These are phyloP conservation scores for Sussaba pulchella DNA, from an alignment of 2,888 invertebrate species.

Conservation along the genomic window DNA sequence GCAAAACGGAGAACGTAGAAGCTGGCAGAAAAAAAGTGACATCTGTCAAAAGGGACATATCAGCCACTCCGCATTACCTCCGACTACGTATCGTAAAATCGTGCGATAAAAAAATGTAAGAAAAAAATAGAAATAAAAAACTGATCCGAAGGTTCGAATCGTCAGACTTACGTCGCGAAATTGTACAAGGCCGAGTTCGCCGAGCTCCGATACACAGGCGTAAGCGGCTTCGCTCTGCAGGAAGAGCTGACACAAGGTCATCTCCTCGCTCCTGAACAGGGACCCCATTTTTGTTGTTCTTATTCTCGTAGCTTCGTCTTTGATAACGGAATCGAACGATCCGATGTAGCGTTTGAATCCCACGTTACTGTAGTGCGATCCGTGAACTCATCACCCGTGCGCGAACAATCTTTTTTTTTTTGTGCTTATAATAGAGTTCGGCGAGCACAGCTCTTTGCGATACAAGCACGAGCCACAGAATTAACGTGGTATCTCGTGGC, in stretches of 20 bases:
- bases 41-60: background rate
- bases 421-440: background rate
- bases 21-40: background rate
- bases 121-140: conserved; percentile 14
- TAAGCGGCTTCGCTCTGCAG: conserved; percentile 99
- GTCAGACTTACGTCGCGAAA: conserved; percentile 94
- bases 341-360: background rate
- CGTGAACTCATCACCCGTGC: conserved; percentile 45
- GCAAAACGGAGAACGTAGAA: too few species aligned
- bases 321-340: conserved; percentile 1
- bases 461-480: conserved; percentile 1
- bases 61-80: too few species aligned
- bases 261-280: conserved; percentile 98
- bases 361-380: conserved; percentile 13
- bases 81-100: too few species aligned
- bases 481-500: conserved; percentile 45
- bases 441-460: background rate
- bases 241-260: conserved; percentile 99
- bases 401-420: background rate
- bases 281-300: conserved; percentile 89
- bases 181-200: conserved; percentile 98
- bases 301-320: background rate
- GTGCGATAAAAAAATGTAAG: background rate
- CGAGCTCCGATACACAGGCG: conserved; percentile 98
- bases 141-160: background rate